phyloP scores from a whole-genome alignment of 2,113 vertebrate species.

The Megaptera novaeangliae region DNA sequence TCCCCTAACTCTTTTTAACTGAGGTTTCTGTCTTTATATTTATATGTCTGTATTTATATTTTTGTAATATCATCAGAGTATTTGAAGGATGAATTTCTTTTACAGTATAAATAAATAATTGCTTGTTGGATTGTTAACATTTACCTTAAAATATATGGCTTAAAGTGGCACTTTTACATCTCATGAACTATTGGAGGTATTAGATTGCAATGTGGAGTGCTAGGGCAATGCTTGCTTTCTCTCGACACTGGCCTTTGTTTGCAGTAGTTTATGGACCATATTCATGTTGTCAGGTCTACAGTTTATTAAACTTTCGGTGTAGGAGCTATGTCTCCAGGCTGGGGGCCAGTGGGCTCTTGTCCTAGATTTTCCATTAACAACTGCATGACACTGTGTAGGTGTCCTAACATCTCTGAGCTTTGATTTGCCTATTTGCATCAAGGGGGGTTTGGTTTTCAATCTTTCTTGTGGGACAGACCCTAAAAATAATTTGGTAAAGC shows the following conservation, averaged over 20 bases:
- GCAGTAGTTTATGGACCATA: neutral
- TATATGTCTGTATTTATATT: neutral
- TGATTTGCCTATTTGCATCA: neutral
- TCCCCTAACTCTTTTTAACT: neutral
- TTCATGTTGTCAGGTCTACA: neutral
- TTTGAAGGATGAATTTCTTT: constrained; percentile 58
- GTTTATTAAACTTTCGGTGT: neutral
- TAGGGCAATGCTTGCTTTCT: neutral
- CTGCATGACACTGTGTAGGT: neutral
- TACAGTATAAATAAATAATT: constrained; percentile 23
- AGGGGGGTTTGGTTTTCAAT: neutral
- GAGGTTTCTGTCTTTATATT: neutral
- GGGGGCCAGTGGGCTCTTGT: neutral
- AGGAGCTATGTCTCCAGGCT: neutral
- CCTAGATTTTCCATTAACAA: neutral
- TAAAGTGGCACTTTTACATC: neutral
- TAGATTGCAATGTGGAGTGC: neutral
- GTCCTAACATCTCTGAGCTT: neutral
- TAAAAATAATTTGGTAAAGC: neutral
- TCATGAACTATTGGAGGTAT: neutral
- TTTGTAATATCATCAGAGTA: constrained; percentile 35
- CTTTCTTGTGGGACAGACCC: neutral
- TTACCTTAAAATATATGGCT: neutral
- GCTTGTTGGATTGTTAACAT: neutral
- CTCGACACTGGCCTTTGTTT: neutral